phyloP scores from a whole-genome alignment of 2,113 vertebrate species.

The Lycaon pictus region DNA sequence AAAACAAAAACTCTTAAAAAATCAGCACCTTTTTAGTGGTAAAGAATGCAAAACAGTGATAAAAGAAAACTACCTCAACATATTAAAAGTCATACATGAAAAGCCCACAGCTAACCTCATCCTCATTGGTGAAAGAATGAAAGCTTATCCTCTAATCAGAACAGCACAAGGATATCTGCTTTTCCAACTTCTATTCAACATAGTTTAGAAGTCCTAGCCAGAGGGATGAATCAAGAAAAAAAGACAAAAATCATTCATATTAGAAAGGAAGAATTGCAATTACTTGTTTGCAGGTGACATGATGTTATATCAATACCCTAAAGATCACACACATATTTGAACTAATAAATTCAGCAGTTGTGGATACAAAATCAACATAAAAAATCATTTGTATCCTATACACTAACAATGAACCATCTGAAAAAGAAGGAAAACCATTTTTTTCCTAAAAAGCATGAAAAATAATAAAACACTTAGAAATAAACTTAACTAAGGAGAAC shows the following conservation, averaged over 20 bases:
- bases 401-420: background rate
- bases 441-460: background rate
- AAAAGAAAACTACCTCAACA: background rate
- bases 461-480: background rate
- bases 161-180: background rate
- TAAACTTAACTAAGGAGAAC: background rate
- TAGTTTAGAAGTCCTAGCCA: background rate
- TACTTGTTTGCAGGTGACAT: background rate
- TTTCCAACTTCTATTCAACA: background rate
- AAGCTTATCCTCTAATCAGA: background rate
- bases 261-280: background rate
- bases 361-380: background rate
- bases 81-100: background rate
- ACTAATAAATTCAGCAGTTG: background rate
- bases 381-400: background rate
- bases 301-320: background rate
- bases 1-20: background rate
- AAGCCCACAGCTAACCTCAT: background rate
- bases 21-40: background rate
- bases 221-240: background rate
- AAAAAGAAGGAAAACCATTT: background rate
- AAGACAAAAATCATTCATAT: background rate
- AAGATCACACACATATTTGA: background rate
- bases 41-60: background rate
- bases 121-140: background rate